Evolutionary conservation across 2,797 vertebrate species (phyloP), one percentile per base, ranked within the genome.

Genomic region (Oreonectes daqikongensis): DNA sequence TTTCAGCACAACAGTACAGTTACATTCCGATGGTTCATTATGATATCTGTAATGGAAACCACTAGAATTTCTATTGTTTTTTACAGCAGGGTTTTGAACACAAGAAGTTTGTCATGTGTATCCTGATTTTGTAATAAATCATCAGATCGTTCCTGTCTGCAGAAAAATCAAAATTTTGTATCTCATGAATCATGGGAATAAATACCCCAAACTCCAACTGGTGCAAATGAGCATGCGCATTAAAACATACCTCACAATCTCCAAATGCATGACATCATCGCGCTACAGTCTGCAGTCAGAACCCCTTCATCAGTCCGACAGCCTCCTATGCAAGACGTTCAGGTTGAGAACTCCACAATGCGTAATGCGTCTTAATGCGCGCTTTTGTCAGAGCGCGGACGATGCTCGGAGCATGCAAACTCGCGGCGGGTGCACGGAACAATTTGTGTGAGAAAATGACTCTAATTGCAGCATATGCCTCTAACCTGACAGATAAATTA

Each of bases 401-500:
- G 30, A 61, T 7, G 77, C 12, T 75, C 76, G 84, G 78, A 84
- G 82, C 55, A 81, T 67, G 72, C 73, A 85, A 87, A 88, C 86
- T 61, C 80, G 80, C 78, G 57, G 22, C 68, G 83, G 79, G 79
- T 83, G 84, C 86, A 81, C 83, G 12, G 78, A 90, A 90, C 87
- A 89, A 88, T 85, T 86, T 79, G 64, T 90, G 88, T 88, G 77
- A 86, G 78, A 88, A 90, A 91, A 92, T 87, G 57, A 89, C 90
- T 90, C 81, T 92, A 92, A 92, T 92, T 92, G 87, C 89, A 79
- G 89, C 87, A 84, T 86, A 87, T 88, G 87, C 84, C 82, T 72
- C 42, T 65, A 68, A 87, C 87, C 83, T 88, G 89, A 92, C 88
- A 85, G 86, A 89, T 87, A 89, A 91, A 92, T 91, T 88, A 91